Evolutionary conservation across 2,113 vertebrate species (phyloP).

Genomic region (Regulus satrapa): DNA sequence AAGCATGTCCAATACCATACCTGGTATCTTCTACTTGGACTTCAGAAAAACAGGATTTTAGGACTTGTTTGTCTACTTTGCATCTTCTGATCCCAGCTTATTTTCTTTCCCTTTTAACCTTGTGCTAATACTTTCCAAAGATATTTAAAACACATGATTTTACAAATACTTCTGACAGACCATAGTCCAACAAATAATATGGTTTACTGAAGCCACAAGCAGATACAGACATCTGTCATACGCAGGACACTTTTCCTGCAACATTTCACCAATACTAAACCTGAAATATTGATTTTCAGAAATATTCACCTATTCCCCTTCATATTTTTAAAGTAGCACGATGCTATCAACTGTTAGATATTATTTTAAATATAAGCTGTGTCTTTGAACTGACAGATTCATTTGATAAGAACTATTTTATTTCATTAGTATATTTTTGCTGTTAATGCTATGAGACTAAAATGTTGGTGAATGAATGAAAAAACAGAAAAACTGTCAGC

Average conservation of each 20-base stretch:
- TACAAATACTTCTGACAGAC: slow-evolving; percentile 12
- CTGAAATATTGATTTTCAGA: not conserved
- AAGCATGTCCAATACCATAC: not conserved
- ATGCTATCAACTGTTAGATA: not conserved
- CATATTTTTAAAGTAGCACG: not conserved
- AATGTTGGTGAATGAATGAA: slow-evolving; percentile 23
- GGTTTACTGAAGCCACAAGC: slow-evolving; percentile 27
- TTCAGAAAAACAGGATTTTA: not conserved
- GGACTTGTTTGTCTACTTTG: not conserved
- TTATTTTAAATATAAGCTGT: not conserved
- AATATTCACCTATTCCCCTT: not conserved
- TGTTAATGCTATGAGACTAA: slow-evolving; percentile 22
- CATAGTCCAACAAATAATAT: not conserved
- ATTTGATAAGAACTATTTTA: not conserved
- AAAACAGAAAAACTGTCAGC: not conserved
- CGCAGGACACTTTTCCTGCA: not conserved
- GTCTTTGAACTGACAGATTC: not conserved
- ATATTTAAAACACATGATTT: slow-evolving; percentile 5
- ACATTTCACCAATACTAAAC: not conserved
- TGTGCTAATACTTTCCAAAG: not conserved
- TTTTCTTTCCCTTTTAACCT: not conserved
- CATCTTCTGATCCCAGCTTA: not conserved
- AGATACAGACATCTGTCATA: slow-evolving; percentile 19
- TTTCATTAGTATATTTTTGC: not conserved
- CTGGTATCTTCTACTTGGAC: not conserved